Conservation (phyloP, 2,113 vertebrate genomes). For the Pipa parva region DNA sequence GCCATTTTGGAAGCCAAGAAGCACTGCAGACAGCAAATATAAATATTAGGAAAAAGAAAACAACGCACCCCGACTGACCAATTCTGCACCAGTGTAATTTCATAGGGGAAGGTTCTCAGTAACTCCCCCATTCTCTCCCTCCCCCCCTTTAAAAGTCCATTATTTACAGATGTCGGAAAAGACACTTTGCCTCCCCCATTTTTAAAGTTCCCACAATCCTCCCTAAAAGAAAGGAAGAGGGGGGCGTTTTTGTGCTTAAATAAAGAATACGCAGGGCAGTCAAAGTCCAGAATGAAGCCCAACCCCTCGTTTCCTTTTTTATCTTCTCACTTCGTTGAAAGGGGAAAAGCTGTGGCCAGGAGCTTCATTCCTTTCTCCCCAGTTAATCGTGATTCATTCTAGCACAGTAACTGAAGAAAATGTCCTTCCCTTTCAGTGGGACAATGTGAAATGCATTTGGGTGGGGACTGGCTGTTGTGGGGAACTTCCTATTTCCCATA, state of each 20-base stretch:
- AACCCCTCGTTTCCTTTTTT: background rate
- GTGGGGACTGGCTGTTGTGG: constrained; percentile 4
- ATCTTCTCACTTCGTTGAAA: background rate
- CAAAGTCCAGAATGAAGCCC: constrained; percentile 11
- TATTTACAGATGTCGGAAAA: constrained; percentile 40
- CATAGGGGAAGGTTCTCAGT: constrained; percentile 23
- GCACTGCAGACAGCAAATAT: constrained; percentile 24
- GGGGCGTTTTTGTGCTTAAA: constrained; percentile 36
- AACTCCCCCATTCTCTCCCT: constrained; percentile 36
- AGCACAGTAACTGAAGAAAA: background rate
- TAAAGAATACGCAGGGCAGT: constrained; percentile 41
- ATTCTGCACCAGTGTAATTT: constrained; percentile 21
- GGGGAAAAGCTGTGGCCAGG: background rate
- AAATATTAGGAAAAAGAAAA: constrained; percentile 8
- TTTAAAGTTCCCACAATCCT: constrained; percentile 33
- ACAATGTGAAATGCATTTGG: constrained; percentile 10
- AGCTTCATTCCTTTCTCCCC: background rate
- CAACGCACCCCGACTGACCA: constrained; percentile 23
- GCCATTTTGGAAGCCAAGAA: constrained; percentile 11
- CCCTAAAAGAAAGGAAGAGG: constrained; percentile 23
- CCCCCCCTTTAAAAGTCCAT: constrained; percentile 32
- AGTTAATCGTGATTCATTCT: background rate
- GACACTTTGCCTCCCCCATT: constrained; percentile 32
- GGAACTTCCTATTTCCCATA: constrained; percentile 21
- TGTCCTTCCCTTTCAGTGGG: constrained; percentile 11